Evolutionary conservation across 2,888 invertebrate genomes (phyloP), one percentile per base, ranked within the genome.

Genomic region (Pachycephus smyrnensis): DNA sequence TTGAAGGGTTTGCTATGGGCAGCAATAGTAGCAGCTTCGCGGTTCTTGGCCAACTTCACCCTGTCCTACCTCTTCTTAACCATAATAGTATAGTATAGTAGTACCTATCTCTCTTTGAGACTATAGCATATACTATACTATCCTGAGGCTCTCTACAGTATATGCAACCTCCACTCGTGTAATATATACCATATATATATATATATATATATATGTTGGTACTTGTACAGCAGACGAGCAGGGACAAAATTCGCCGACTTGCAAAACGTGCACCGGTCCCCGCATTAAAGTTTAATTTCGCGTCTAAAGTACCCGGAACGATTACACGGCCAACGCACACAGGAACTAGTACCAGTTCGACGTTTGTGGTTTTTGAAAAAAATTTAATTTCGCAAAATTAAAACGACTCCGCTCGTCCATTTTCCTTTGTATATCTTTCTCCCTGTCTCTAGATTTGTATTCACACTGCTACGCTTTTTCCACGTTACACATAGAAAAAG

Each of bases 251-350:
- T 79, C 73, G 82, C 78, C 73, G 81, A 75, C 79, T 82, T 79
- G 82, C 82, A 73, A 81, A 82, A 76, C 40, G 40, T 23, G 40
- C 6, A 55, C 55, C 23, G 6, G 23, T 55, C 55, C 6, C 55
- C 77, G 76, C 80, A 83, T 85, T 84, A 84, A 84, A 82, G 75
- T 84, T 84, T 83, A 79, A 84, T 83, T 80, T 81, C 80, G 80
- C 80, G 82, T 82, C 80, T 76, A 80, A 79, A 82, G 78, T 80
- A 81, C 82, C 82, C 77, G 55, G 80, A 84, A 86, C 83, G 84
- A 86, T 86, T 85, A 86, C 82, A 83, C 83, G 83, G 77, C 77
- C 79, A 81, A 84, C 69, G 80, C 80, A 75, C 78, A 31, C 76
- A 73, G 75, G 36, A 32, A 11, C 68, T 32, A 12, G 6, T 30